A percentile compares a stretch with the other conserved stretches of the same genome.
Conservation (phyloP, 2,888 invertebrate genomes). For the Antheraea assamensis region DNA sequence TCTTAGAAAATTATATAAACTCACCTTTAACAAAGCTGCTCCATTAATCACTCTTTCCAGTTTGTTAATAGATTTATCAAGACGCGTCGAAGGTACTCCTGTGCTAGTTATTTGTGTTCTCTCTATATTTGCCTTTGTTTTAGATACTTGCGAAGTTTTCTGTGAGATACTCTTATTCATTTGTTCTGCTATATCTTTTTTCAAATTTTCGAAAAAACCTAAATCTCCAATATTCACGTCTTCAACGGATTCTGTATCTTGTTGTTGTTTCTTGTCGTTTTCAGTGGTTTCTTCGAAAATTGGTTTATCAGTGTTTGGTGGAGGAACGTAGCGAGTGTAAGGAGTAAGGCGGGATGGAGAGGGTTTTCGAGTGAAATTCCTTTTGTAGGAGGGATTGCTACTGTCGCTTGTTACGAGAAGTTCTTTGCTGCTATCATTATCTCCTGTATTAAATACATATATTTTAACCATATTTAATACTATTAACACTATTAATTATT, state of each 20-base stretch:
- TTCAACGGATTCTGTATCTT: conserved; percentile 41
- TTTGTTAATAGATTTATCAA: conserved; percentile 57
- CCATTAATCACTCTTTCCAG: conserved; percentile 66
- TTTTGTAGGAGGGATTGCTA: conserved; percentile 55
- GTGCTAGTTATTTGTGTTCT: conserved; percentile 21
- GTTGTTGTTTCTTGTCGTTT: conserved; percentile 28
- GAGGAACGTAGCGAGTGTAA: conserved; percentile 41
- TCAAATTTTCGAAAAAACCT: conserved; percentile 54
- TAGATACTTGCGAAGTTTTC: conserved; percentile 18
- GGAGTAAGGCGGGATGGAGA: conserved; percentile 62
- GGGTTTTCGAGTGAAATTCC: conserved; percentile 67
- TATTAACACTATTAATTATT: too few relatives aligned
- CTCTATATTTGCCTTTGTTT: conserved; percentile 13
- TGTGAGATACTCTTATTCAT: conserved; percentile 15
- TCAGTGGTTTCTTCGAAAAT: conserved; percentile 22
- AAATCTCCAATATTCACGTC: conserved; percentile 55
- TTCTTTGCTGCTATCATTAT: conserved; percentile 83
- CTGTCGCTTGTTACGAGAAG: conserved; percentile 83
- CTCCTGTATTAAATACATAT: conserved; percentile 54
- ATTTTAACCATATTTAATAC: too few relatives aligned
- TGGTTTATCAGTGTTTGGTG: conserved; percentile 21
- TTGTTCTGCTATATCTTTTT: conserved; percentile 37
- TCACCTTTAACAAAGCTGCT: conserved; percentile 61
- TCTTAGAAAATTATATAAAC: not conserved
- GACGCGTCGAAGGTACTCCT: conserved; percentile 35